Conservation (phyloP, 2,113 vertebrate species). For the Pseudopipra pipra region DNA sequence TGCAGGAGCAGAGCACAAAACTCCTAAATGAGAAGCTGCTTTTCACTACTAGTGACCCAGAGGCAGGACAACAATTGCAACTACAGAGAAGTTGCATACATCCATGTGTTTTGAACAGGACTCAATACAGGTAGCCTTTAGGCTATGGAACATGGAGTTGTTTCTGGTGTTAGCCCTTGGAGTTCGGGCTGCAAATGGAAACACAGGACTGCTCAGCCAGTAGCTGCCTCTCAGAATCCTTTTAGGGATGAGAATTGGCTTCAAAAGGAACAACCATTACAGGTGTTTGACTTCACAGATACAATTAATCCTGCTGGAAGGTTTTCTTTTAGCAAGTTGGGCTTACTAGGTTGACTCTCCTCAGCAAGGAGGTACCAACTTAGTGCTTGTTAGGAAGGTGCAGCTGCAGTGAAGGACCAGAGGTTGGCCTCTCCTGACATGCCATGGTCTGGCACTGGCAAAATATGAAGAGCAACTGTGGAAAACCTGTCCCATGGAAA, state of each 20-base stretch:
- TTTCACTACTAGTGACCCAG: neutral
- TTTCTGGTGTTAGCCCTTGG: neutral
- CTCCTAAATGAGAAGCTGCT: neutral
- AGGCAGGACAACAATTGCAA: neutral
- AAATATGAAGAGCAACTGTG: rapidly evolving
- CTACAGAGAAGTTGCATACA: neutral
- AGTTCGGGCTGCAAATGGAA: neutral
- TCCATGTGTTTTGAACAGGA: neutral
- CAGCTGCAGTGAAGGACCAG: neutral
- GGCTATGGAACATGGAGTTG: rapidly evolving
- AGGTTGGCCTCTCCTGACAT: neutral
- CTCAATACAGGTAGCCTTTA: neutral
- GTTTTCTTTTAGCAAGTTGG: neutral
- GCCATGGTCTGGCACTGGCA: neutral
- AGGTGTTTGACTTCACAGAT: neutral
- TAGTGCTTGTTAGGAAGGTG: rapidly evolving
- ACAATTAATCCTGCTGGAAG: neutral
- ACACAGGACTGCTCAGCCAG: neutral
- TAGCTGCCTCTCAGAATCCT: neutral
- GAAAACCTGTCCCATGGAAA: neutral
- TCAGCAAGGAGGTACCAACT: neutral
- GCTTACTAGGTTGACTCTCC: neutral
- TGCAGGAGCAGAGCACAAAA: neutral
- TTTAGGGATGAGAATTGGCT: neutral
- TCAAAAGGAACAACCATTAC: neutral